Percentiles rank a stretch among this genome's conserved stretches.
Evolutionary conservation across 2,113 vertebrate species (phyloP).

Genomic region (Melanocharis versteri): DNA sequence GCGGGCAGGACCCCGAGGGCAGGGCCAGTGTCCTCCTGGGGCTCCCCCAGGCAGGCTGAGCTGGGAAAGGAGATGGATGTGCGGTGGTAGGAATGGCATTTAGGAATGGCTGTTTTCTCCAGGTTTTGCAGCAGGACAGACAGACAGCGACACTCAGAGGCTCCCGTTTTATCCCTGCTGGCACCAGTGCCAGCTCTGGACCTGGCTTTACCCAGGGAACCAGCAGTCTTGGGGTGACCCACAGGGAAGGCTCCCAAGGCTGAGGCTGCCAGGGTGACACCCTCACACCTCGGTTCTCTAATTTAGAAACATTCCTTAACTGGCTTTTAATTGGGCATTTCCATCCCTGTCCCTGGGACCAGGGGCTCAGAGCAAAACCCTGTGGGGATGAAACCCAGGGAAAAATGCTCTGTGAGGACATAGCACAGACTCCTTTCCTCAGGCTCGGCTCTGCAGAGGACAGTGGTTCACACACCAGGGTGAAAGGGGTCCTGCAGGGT

Average conservation of each 20-base stretch:
- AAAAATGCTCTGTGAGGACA: background rate
- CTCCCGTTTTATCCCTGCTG: background rate
- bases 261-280: background rate
- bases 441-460: background rate
- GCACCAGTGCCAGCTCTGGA: background rate
- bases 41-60: rapidly evolving
- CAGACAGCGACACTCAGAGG: background rate
- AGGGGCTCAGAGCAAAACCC: background rate
- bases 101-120: background rate
- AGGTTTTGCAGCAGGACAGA: background rate
- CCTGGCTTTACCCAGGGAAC: background rate
- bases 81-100: background rate
- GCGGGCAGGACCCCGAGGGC: background rate
- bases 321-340: background rate
- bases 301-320: background rate
- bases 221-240: background rate
- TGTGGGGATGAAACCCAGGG: background rate
- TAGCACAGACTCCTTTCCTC: background rate
- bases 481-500: background rate
- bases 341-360: background rate
- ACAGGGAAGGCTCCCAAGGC: background rate
- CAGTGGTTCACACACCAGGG: background rate
- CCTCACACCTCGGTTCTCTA: background rate
- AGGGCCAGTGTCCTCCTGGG: background rate
- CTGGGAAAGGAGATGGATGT: background rate